Evolutionary conservation across 2,888 invertebrate genomes (phyloP).

Genomic region (Antheraea yamamai): DNA sequence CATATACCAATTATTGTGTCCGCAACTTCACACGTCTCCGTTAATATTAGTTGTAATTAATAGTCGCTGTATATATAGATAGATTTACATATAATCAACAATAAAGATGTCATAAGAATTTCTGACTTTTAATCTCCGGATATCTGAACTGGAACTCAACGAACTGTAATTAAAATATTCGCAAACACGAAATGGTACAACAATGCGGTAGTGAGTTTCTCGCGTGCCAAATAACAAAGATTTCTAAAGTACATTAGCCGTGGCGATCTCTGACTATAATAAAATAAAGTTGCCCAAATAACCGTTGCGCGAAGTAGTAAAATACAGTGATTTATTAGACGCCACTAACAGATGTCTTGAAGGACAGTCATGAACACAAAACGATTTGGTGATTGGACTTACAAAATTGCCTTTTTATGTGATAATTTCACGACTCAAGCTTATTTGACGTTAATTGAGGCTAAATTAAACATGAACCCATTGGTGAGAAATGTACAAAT

Average conservation of each 20-base stretch:
- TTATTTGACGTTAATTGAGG: background rate
- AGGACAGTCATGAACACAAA: constrained; percentile 16
- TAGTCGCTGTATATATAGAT: no score
- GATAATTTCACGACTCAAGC: background rate
- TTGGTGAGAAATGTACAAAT: background rate
- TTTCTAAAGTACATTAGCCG: constrained; percentile 24
- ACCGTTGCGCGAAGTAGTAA: constrained; percentile 22
- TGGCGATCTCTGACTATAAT: constrained; percentile 32
- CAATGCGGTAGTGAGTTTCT: constrained; percentile 27
- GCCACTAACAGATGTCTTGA: constrained; percentile 24
- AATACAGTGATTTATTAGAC: constrained; percentile 24
- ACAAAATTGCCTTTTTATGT: constrained; percentile 13
- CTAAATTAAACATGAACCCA: background rate
- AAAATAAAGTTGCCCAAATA: constrained; percentile 30
- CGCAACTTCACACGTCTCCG: no score
- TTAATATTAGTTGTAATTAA: background rate
- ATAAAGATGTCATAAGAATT: background rate
- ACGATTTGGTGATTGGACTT: constrained; percentile 7
- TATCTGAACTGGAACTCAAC: background rate
- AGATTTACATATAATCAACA: no score
- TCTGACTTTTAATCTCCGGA: background rate
- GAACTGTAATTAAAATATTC: constrained; percentile 21
- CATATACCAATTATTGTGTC: no score
- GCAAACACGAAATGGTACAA: constrained; percentile 16
- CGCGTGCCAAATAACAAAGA: constrained; percentile 35